Conservation (phyloP, 2,797 vertebrate species). For the Prionace glauca region DNA sequence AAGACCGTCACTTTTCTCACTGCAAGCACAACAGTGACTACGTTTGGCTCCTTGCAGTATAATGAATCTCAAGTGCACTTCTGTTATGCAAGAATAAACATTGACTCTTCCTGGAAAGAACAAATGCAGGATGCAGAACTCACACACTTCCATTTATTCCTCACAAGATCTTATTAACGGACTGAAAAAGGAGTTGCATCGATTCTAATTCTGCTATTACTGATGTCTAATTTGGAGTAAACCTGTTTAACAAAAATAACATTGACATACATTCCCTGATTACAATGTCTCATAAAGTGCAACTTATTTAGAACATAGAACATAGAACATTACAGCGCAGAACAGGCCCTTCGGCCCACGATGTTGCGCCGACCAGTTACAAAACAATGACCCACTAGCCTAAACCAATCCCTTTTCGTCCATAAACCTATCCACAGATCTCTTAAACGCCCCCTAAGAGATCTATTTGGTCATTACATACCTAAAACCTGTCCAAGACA, state of each 20-base stretch:
- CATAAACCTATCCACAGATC: no score
- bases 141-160: neutral
- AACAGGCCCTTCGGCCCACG: no score
- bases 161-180: neutral
- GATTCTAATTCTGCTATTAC: neutral
- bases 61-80: neutral
- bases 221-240: neutral
- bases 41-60: neutral
- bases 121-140: neutral
- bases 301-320: no score
- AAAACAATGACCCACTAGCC: no score
- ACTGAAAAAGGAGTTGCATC: neutral
- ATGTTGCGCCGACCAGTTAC: no score
- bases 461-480: neutral
- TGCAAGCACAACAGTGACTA: neutral
- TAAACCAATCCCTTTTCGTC: no score
- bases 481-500: neutral
- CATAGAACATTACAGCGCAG: no score
- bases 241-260: neutral
- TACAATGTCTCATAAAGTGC: neutral
- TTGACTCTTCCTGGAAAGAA: neutral
- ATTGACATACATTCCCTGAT: neutral
- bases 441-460: no score
- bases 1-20: no score
- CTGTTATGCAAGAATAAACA: neutral